Base-by-base conservation (phyloP, 2,113 vertebrate species). In the Rhizomys pruinosus region DNA sequence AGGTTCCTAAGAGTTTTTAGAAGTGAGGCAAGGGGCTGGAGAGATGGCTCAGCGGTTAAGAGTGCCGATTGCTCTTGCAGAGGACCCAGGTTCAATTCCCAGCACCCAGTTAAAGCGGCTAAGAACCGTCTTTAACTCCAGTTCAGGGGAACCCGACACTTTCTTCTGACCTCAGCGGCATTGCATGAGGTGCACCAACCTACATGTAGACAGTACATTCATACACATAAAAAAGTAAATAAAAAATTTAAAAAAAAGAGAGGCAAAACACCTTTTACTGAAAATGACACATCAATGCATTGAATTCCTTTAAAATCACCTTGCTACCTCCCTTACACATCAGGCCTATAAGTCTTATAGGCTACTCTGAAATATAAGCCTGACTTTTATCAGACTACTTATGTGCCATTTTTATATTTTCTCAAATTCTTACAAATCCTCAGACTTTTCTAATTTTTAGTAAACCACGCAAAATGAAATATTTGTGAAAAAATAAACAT, bases 381-480 rank as follows among this genome's bases (percentile, higher is more conserved):
- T 78, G 85, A 79, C 68, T 73, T 88, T 87, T 42, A 90, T 55
- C 37, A 84, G 59, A 84, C 55, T 84, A 44, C 37, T 39, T 63
- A 89, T 22, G 1, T 90, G 57, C 5, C 34, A 78, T 80, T 68
- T 71, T 73, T 55, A 87, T 29, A 90, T 91, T 81, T 94, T 85
- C 77, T 94, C 77, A 73, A 88, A 94, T 94, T 92, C 87, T 82
- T 90, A 85, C 66, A 39, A 15, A 84, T 74, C 77, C 0, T 55
- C 66, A 93, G 9, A 72, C 39, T 90, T 79, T 74, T 92, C 80
- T 64, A 82, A 23, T 37, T 90, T 44, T n/a, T 87, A 66, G 19
- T 68, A 92, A 92, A 34, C 23, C 47, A 81, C 77, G 34, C 71
- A 93, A 96, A 94, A 77, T 66, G 23, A 95, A 81, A 74, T 74